Evolutionary conservation across 2,888 invertebrate genomes (phyloP).

Genomic region (Lordiphosa andalusiaca): DNA sequence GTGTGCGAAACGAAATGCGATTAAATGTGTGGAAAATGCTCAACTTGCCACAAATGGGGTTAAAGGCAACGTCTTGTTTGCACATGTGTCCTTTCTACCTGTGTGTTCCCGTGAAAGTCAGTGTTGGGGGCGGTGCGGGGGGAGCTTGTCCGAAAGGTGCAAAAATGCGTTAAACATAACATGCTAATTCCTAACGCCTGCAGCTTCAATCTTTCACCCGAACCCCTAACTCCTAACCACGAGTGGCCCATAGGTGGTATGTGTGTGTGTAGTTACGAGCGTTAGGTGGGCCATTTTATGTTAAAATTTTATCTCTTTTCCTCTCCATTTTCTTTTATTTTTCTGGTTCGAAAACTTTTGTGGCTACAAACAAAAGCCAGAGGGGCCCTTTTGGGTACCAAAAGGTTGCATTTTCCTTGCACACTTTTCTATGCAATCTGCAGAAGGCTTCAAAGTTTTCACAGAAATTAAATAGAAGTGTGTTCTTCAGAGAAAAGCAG

Average conservation of each 20-base stretch:
- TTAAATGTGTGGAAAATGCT: conserved; percentile 79
- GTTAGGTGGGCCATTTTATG: conserved; percentile 65
- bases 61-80: conserved; percentile 61
- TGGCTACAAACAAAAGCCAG: conserved; percentile 22
- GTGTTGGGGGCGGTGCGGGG: conserved; percentile 2
- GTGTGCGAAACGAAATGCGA: conserved; percentile 68
- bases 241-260: neutral
- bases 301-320: conserved; percentile 29
- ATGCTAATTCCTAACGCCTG: conserved; percentile 69
- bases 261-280: conserved; percentile 49
- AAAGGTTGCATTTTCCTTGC: neutral
- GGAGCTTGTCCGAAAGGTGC: conserved; percentile 57
- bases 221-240: conserved; percentile 15
- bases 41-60: conserved; percentile 47
- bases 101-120: conserved; percentile 3
- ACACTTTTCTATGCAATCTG: too few species aligned
- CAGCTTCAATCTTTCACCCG: conserved; percentile 63
- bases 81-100: conserved; percentile 45
- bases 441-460: too few species aligned
- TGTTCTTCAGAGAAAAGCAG: too few species aligned
- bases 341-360: conserved; percentile 37
- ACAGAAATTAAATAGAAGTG: too few species aligned
- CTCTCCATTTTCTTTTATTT: too few species aligned
- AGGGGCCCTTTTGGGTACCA: too few species aligned
- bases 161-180: conserved; percentile 76